Conservation (phyloP, 2,888 invertebrate genomes). For the Fragum whitleyi region DNA sequence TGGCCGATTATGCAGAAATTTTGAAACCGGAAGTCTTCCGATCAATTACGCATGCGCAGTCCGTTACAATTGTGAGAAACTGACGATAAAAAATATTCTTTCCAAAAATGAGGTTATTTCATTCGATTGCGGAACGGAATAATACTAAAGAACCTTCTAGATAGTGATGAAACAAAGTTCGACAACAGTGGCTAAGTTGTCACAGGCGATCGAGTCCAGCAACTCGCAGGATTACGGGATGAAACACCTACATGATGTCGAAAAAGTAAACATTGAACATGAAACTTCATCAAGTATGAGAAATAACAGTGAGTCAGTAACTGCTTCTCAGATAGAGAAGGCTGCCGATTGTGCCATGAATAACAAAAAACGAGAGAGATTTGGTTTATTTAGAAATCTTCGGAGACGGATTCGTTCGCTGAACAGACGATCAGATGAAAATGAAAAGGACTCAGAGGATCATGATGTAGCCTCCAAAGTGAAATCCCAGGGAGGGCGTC, state of each 20-base stretch:
- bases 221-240: constrained; percentile 21
- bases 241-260: constrained; percentile 40
- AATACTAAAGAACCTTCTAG: background rate
- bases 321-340: constrained; percentile 62
- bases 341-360: constrained; percentile 55
- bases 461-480: constrained; percentile 45
- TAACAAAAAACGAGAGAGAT: constrained; percentile 74
- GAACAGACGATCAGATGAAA: constrained; percentile 70
- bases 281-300: constrained; percentile 53
- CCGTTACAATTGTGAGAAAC: constrained; percentile 32
- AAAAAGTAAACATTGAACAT: constrained; percentile 30
- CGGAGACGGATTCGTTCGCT: constrained; percentile 73
- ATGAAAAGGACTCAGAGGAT: constrained; percentile 69
- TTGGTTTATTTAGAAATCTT: constrained; percentile 76
- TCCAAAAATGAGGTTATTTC: constrained; percentile 28
- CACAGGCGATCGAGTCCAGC: constrained; percentile 47
- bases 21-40: constrained; percentile 45
- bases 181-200: constrained; percentile 70
- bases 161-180: constrained; percentile 78
- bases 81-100: constrained; percentile 43
- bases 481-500: constrained; percentile 68
- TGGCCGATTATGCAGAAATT: background rate
- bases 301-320: constrained; percentile 59
- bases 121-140: constrained; percentile 1
- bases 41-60: constrained; percentile 69